Evolutionary conservation across 2,888 invertebrate genomes (phyloP), one percentile per base, ranked within the genome.

Genomic region (Maniola hyperantus): DNA sequence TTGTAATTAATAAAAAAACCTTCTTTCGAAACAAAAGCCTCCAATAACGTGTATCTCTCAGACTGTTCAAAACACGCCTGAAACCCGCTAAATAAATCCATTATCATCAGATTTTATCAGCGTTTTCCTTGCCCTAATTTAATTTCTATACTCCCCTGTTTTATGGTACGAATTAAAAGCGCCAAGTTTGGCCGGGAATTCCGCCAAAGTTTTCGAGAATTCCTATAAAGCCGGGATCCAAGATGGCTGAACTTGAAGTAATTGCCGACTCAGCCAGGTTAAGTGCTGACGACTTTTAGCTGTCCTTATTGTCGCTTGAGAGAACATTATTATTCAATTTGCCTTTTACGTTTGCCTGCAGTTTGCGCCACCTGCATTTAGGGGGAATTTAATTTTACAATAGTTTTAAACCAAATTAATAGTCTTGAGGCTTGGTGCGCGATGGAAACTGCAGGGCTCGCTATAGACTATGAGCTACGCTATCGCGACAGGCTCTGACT

Each of bases 171-270:
- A 68, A 69, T 68, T 72, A 62, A 70, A 73, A 67, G 64, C 72
- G 67, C 66, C 58, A 61, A 72, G 65, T 71, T 70, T 65, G 62
- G 58, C 66, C 57, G 50, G 66, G 66, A 58, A 71, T 67, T 73
- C 68, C 67, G 51, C 66, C 39, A 54, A 79, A 83, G 74, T 82
- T 60, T 58, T 76, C 66, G 73, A 60, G 73, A 73, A 80, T 81
- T 78, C 78, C 77, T 77, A 73, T 71, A 70, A 68, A 75, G 72
- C 74, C 65, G 65, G 68, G 72, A 74, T 77, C 78, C 76, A 75
- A 75, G 74, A 81, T 77, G 78, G 78, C 70, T 72, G 58, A 83
- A 85, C 75, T 83, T 83, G 73, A 64, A 66, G 77, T 81, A 80
- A 83, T 84, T 83, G 82, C 81, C 77, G 75, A 72, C 72, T 74